A percentile compares a stretch with the other conserved stretches of the same genome.
Conservation (phyloP, 2,113 vertebrate genomes). For the Zosterops japonicus region DNA sequence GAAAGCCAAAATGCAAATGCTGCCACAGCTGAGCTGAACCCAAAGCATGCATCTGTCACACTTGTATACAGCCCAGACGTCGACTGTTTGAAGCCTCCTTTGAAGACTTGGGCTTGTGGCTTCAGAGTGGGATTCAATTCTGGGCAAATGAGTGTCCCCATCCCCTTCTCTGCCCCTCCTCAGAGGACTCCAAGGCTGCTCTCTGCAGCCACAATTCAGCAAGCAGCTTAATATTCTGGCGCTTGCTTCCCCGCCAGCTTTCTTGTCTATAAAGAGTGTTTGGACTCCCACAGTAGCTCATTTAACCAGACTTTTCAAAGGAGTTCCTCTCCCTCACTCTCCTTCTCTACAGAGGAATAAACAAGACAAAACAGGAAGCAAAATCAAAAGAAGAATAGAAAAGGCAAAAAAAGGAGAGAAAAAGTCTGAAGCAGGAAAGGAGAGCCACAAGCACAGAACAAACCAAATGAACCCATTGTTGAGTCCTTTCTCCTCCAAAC, state of each 20-base stretch:
- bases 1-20: neutral
- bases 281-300: slow-evolving; percentile 23
- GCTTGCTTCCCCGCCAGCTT: neutral
- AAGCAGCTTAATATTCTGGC: neutral
- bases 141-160: neutral
- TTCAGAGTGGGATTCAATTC: neutral
- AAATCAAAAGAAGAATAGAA: neutral
- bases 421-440: neutral
- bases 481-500: neutral
- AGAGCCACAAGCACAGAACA: neutral
- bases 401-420: neutral
- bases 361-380: slow-evolving; percentile 29
- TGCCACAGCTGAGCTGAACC: neutral
- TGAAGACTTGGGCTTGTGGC: neutral
- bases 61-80: neutral
- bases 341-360: slow-evolving; percentile 3
- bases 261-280: neutral
- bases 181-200: neutral
- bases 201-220: neutral
- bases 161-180: neutral
- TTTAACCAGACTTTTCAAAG: slow-evolving; percentile 41
- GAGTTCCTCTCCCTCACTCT: neutral
- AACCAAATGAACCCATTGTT: neutral
- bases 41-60: neutral
- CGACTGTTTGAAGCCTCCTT: neutral